Evolutionary conservation across 2,888 invertebrate species (phyloP).

Genomic region (Norana najaformis): DNA sequence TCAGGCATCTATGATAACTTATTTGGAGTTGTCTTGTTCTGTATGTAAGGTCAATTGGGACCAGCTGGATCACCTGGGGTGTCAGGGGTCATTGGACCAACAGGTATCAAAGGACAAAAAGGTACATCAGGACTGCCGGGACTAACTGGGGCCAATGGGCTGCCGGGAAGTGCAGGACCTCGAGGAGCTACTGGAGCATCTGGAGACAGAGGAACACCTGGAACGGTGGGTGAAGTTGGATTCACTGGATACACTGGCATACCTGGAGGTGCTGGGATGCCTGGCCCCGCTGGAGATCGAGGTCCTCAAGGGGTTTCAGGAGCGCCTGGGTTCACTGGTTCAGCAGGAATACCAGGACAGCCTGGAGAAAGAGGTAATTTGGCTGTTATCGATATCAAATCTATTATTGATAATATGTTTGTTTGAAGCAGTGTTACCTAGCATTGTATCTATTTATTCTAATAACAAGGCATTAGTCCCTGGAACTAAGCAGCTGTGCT

Average conservation of each 20-base stretch:
- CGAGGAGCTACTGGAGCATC: slow-evolving; percentile 25
- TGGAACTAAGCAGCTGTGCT: background rate
- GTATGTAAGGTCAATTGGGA: slow-evolving; percentile 28
- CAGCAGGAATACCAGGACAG: slow-evolving; percentile 22
- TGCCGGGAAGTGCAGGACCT: slow-evolving; percentile 66
- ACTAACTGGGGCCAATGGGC: slow-evolving; percentile 27
- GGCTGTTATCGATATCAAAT: background rate
- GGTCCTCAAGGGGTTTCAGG: slow-evolving; percentile 6
- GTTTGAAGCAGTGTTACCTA: background rate
- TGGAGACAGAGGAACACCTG: slow-evolving; percentile 30
- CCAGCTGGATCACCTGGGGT: slow-evolving; percentile 30
- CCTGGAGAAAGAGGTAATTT: background rate
- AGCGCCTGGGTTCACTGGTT: slow-evolving; percentile 21
- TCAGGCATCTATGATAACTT: background rate
- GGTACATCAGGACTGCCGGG: slow-evolving; percentile 26
- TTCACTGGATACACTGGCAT: slow-evolving; percentile 22
- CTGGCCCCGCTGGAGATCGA: slow-evolving; percentile 40
- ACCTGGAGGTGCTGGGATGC: slow-evolving; percentile 26
- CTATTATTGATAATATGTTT: background rate
- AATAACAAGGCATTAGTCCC: background rate
- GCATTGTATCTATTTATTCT: background rate
- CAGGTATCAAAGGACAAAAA: background rate
- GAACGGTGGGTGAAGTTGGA: slow-evolving; percentile 25
- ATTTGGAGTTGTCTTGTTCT: background rate
- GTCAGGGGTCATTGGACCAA: slow-evolving; percentile 25